Conservation (phyloP, 92 coral and sea anemone genomes). For the Siderastrea radians region DNA sequence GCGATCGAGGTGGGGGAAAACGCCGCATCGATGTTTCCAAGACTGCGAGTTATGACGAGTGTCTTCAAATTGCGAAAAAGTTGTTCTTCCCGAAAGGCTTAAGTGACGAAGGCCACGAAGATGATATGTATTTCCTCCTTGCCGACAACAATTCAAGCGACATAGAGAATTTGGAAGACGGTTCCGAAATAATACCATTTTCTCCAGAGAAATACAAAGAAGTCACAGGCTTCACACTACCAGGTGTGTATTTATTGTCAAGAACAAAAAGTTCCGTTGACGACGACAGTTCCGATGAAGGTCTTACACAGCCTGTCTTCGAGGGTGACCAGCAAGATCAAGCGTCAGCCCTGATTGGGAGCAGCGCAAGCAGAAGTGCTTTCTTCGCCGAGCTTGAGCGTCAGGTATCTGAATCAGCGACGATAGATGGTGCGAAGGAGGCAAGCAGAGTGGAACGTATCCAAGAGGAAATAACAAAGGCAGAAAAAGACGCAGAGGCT, state of each 20-base stretch:
- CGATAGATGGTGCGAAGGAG: neutral
- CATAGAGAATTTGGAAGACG: neutral
- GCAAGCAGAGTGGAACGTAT: neutral
- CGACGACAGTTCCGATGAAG: neutral
- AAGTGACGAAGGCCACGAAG: neutral
- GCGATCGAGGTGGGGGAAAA: too few relatives aligned
- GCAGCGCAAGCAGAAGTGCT: neutral
- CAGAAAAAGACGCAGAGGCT: neutral
- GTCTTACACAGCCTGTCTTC: neutral
- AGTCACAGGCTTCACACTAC: neutral
- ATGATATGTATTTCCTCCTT: neutral
- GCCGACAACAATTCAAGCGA: neutral
- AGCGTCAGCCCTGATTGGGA: neutral
- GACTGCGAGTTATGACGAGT: too few relatives aligned
- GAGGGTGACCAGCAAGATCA: neutral
- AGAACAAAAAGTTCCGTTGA: neutral
- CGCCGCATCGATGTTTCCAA: too few relatives aligned
- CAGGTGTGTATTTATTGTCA: neutral
- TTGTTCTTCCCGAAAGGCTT: neutral
- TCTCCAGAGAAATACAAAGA: too few relatives aligned
- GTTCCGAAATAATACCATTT: neutral
- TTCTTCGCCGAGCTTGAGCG: neutral
- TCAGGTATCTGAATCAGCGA: neutral
- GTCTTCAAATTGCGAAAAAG: neutral
- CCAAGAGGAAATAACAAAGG: neutral